Evolutionary conservation across 2,888 invertebrate species (phyloP).

Genomic region (Acrobasis consociella): DNA sequence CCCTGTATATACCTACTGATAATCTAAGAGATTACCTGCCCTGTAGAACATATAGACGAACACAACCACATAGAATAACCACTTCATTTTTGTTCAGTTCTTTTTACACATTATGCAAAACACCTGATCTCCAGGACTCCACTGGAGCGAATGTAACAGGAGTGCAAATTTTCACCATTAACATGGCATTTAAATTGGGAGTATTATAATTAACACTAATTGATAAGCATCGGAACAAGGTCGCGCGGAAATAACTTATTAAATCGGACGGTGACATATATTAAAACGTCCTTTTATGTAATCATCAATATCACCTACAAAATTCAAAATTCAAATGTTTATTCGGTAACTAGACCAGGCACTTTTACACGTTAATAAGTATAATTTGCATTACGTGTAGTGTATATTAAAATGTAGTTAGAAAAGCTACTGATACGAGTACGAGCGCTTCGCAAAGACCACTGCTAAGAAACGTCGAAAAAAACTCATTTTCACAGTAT

Average conservation of each 20-base stretch:
- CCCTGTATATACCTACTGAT: neutral
- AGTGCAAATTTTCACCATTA: neutral
- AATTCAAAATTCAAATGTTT: too few species aligned
- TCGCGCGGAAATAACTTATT: slow-evolving; percentile 9
- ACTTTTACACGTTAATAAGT: too few species aligned
- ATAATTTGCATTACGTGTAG: too few species aligned
- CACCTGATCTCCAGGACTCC: slow-evolving; percentile 9
- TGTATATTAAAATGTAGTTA: too few species aligned
- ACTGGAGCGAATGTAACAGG: slow-evolving; percentile 1
- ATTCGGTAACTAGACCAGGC: too few species aligned
- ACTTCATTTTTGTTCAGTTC: slow-evolving; percentile 56
- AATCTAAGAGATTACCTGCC: slow-evolving; percentile 47
- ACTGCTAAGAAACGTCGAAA: too few species aligned
- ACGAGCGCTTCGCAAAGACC: too few species aligned
- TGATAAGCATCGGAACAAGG: slow-evolving; percentile 1
- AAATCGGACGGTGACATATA: neutral
- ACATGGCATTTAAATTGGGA: slow-evolving; percentile 12
- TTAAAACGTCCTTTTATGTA: slow-evolving; percentile 1
- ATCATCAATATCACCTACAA: neutral
- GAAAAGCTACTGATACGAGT: too few species aligned
- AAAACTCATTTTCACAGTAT: too few species aligned
- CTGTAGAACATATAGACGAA: slow-evolving; percentile 61
- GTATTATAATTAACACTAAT: slow-evolving; percentile 11
- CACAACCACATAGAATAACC: slow-evolving; percentile 59
- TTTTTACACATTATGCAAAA: slow-evolving; percentile 19